phyloP scores from a whole-genome alignment of 2,797 vertebrate genomes.

The Streptopelia turtur region DNA sequence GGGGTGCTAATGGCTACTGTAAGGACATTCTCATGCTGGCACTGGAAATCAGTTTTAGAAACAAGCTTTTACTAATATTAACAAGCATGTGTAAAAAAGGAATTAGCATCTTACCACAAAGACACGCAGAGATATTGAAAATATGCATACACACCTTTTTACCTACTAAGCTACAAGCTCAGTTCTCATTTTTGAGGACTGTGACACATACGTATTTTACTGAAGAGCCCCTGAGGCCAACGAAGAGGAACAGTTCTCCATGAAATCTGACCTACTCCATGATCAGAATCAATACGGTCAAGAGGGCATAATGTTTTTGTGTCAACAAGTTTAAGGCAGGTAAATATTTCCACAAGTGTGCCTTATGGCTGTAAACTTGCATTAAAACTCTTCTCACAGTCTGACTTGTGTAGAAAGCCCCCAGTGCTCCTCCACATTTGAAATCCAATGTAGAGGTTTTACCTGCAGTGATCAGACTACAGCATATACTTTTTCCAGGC shows the following conservation, averaged over 20 bases:
- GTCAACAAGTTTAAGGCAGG: neutral
- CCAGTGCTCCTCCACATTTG: too few species aligned
- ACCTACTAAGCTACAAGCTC: neutral
- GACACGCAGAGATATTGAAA: neutral
- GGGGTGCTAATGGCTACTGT: fast-evolving
- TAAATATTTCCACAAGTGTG: neutral
- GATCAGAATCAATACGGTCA: neutral
- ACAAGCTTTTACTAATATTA: neutral
- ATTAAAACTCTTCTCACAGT: neutral
- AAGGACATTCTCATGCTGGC: neutral
- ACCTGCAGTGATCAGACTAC: neutral
- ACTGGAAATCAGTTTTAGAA: neutral
- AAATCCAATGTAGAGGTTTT: neutral
- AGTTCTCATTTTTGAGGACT: neutral
- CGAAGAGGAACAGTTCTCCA: neutral
- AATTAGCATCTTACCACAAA: neutral
- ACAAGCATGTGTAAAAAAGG: neutral
- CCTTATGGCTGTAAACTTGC: neutral
- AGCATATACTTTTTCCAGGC: fast-evolving
- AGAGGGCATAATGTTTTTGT: neutral
- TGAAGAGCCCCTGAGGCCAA: too few species aligned
- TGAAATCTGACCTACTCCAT: neutral
- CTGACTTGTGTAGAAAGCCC: neutral
- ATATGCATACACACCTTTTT: neutral
- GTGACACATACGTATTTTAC: fast-evolving